Evolutionary conservation across 2,797 vertebrate genomes (phyloP), one percentile per base, ranked within the genome.

Genomic region (Chelon labrosus): DNA sequence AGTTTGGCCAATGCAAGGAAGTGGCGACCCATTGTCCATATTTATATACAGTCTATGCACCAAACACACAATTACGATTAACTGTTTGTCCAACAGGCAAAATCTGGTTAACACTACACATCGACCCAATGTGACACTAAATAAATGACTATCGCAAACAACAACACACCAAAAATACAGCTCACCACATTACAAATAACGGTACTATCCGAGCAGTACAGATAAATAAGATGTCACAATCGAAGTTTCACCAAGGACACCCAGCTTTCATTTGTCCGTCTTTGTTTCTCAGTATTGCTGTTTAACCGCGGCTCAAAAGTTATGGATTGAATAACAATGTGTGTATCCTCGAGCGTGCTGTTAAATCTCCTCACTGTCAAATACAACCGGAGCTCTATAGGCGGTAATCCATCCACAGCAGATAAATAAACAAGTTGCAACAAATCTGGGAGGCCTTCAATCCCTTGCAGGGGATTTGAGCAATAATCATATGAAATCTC

Each of bases 271-370:
- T 79, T 75, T 62, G 63, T 19, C 42, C 17, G 13, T 52, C 58
- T 75, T 57, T 75, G 65, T 73, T 72, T 74, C 41, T 68, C 35
- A 0, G 39, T 22, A 52, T 67, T 14, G 35, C 46, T 50, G 52
- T 65, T 75, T 62, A 70, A 79, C 52, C 38, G 60, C 50, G 60
- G 72, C 70, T 65, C 46, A 70, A 41, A 75, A 50, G 37, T 83
- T 70, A 59, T 54, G 38, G 70, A 54, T n/a, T 54, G 74, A 80
- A 82, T 77, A 68, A 65, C 63, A 73, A 77, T 37, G 70, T 27
- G 64, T 2, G 31, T 69, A 17, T 85, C 77, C 77, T 75, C 65
- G 2, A 73, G 73, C 69, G 38, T 67, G 39, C 72, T 63, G 55
- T 63, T 76, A 76, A 76, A 74, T 73, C 66, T 56, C 71, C 63